Base-by-base conservation (phyloP, 2,888 invertebrate species). In the Cataglyphis altisquamis region DNA sequence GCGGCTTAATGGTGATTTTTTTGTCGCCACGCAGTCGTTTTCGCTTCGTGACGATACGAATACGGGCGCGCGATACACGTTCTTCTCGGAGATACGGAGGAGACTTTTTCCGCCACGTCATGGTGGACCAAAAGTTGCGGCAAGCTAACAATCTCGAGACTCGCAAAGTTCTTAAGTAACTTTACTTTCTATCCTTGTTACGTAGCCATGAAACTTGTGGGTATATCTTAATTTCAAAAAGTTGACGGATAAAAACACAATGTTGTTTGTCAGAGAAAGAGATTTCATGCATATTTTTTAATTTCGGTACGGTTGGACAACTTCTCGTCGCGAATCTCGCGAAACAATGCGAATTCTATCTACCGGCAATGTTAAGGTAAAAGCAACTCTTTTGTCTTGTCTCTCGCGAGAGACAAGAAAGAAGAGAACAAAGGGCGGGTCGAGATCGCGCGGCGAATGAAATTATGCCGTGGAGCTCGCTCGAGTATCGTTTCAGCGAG, bases 1-100 rank as follows among this genome's bases (percentile, higher is more conserved):
- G 88, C 89, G 89, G 91, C 92, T 93, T 93, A 94, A 94, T 94
- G 94, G 93, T 90, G 92, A 93, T 92, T 93, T 94, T 93, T 93
- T 94, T 91, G 89, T 90, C 87, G 89, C 86, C 81, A 84, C 88
- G 86, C 87, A 87, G 87, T 84, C 91, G 88, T 91, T 92, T 88
- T 91, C 87, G 86, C 90, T 89, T 88, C 55, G 67, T 48, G 72
- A 83, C 70, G 72, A 83, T 72, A 81, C n/a, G 41, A 72, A 60
- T 73, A 68, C 60, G 60, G 32, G 18, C 52, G 45, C 64, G 81
- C 77, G 81, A 75, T 77, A 77, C 41, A 48, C 63, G 36, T 77
- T 86, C 89, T 87, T 86, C 57, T 80, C 86, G 32, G 72, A 72
- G 78, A 80, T 60, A 73, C 32, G 32, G 41, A 12, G 32, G 55